Conservation (phyloP, 2,113 vertebrate genomes). For the Azemiops feae region DNA sequence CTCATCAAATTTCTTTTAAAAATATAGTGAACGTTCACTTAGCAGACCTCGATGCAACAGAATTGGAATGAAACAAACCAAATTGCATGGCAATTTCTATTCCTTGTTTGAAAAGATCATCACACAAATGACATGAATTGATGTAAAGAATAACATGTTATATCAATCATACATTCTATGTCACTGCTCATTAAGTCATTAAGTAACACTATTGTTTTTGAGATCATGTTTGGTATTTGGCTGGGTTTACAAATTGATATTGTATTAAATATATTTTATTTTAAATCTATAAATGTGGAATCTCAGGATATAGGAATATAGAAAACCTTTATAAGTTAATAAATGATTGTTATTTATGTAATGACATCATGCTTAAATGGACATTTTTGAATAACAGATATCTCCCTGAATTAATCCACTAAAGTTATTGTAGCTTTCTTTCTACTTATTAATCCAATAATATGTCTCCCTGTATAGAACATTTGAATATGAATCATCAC, state of each 20-base stretch:
- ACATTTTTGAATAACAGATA: neutral
- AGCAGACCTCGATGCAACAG: neutral
- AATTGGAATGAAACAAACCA: neutral
- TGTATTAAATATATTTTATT: neutral
- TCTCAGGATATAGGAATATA: neutral
- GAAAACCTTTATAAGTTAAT: neutral
- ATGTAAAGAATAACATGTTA: neutral
- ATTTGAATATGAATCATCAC: neutral
- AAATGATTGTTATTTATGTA: neutral
- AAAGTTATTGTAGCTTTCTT: neutral
- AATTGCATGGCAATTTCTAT: neutral
- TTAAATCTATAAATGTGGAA: neutral
- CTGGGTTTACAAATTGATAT: neutral
- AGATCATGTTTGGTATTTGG: neutral
- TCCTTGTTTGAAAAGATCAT: neutral
- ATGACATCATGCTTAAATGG: neutral
- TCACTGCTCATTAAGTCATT: neutral
- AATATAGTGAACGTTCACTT: neutral
- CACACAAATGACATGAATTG: neutral
- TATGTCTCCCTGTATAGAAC: neutral
- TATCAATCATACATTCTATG: neutral
- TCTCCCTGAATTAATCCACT: neutral
- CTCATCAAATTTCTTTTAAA: neutral
- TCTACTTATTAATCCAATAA: neutral
- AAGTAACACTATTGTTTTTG: neutral